phyloP scores from a whole-genome alignment of 2,888 invertebrate species.

The Ecliptopera silaceata region DNA sequence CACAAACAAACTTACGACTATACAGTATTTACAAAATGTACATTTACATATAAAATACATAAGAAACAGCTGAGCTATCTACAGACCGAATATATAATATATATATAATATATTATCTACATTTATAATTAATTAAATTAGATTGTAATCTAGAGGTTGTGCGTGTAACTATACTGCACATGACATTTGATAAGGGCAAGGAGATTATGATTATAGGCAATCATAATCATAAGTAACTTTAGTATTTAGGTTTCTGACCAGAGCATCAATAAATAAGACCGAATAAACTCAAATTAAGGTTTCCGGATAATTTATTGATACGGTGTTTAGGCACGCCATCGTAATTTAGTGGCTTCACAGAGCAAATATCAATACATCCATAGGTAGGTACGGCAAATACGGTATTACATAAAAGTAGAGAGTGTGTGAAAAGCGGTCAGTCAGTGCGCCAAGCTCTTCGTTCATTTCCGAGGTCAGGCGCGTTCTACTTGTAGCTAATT shows the following conservation, averaged over 20 bases:
- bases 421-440: conserved; percentile 49
- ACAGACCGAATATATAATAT: too few relatives aligned
- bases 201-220: too few relatives aligned
- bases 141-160: too few relatives aligned
- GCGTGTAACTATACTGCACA: too few relatives aligned
- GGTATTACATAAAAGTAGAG: conserved; percentile 44
- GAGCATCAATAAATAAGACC: conserved; percentile 11
- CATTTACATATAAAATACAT: too few relatives aligned
- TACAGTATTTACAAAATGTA: too few relatives aligned
- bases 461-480: conserved; percentile 47
- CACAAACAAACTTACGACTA: too few relatives aligned
- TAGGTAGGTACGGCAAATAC: conserved; percentile 5
- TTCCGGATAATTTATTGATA: conserved; percentile 35
- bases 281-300: conserved; percentile 25
- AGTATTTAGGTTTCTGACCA: not conserved
- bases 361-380: conserved; percentile 40
- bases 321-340: conserved; percentile 25
- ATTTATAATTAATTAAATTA: too few relatives aligned
- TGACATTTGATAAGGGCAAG: too few relatives aligned
- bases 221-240: too few relatives aligned
- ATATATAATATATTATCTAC: too few relatives aligned
- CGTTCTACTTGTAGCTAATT: conserved; percentile 77
- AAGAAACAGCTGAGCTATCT: too few relatives aligned
- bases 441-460: conserved; percentile 36
- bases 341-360: conserved; percentile 40